A percentile compares a stretch with the other conserved stretches of the same genome.
Conservation (phyloP, 2,113 vertebrate genomes). For the Albula goreensis region DNA sequence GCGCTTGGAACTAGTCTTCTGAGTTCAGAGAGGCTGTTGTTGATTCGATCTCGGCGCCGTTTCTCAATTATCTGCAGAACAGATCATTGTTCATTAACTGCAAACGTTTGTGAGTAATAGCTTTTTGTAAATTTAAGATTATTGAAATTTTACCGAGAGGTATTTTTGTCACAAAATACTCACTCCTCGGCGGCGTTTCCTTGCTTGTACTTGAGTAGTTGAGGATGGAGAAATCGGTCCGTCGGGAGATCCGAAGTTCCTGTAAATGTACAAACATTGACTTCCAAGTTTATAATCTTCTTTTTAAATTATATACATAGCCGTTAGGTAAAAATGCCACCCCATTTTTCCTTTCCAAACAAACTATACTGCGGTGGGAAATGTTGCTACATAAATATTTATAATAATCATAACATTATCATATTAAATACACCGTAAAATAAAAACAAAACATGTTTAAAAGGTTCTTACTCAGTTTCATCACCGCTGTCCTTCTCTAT, state of each 20-base stretch:
- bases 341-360: too few species aligned
- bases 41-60: slow-evolving; percentile 92
- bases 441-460: too few species aligned
- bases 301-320: neutral
- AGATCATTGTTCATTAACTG: neutral
- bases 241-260: slow-evolving; percentile 78
- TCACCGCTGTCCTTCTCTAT: slow-evolving; percentile 93
- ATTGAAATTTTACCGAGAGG: neutral
- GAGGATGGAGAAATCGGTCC: slow-evolving; percentile 86
- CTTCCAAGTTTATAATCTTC: neutral
- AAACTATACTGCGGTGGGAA: too few species aligned
- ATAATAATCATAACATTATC: too few species aligned
- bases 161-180: slow-evolving; percentile 53
- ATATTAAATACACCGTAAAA: too few species aligned
- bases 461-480: slow-evolving; percentile 82
- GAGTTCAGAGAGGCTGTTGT: slow-evolving; percentile 95
- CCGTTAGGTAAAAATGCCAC: too few species aligned
- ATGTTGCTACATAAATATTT: too few species aligned
- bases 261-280: slow-evolving; percentile 33
- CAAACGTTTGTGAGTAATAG: neutral
- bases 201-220: slow-evolving; percentile 89
- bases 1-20: slow-evolving; percentile 92
- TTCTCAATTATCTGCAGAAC: slow-evolving; percentile 91
- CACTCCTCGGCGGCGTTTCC: slow-evolving; percentile 92
- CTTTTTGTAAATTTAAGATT: too few species aligned